Evolutionary conservation across 2,797 vertebrate species (phyloP).

Genomic region (Microcaecilia unicolor): DNA sequence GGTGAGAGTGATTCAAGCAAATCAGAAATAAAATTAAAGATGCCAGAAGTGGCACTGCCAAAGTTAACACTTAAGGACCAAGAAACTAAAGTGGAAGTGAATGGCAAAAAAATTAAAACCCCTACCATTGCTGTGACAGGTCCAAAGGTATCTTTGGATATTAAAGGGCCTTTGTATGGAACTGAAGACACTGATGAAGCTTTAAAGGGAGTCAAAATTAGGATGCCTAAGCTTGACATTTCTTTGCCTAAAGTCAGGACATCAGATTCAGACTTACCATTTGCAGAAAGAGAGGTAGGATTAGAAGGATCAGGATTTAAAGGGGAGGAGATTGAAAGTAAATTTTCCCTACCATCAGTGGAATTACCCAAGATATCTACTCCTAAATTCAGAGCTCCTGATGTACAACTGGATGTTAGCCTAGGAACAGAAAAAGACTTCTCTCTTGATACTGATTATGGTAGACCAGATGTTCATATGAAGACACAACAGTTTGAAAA

Average conservation of each 20-base stretch:
- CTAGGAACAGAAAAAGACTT: slow-evolving; percentile 11
- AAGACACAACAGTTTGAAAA: slow-evolving; percentile 19
- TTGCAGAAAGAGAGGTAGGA: slow-evolving; percentile 15
- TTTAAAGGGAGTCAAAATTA: slow-evolving; percentile 18
- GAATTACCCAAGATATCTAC: slow-evolving; percentile 31
- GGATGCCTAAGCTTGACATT: slow-evolving; percentile 37
- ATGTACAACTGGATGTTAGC: slow-evolving; percentile 40
- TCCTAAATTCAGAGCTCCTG: slow-evolving; percentile 21
- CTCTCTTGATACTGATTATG: slow-evolving; percentile 12
- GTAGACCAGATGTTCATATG: slow-evolving; percentile 17
- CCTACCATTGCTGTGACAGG: background rate
- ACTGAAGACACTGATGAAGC: background rate
- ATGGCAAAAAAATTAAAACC: background rate
- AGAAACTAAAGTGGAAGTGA: background rate
- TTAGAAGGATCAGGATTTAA: slow-evolving; percentile 10
- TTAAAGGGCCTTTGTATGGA: slow-evolving; percentile 8
- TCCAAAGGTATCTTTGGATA: slow-evolving; percentile 2
- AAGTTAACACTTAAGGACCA: background rate
- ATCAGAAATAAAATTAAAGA: slow-evolving; percentile 26
- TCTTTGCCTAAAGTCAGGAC: slow-evolving; percentile 33
- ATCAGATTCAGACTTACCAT: slow-evolving; percentile 12
- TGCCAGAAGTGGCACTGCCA: slow-evolving; percentile 46
- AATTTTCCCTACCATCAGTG: slow-evolving; percentile 33
- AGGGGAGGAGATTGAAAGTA: slow-evolving; percentile 16
- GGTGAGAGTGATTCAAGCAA: slow-evolving; percentile 9